phyloP scores from a whole-genome alignment of 2,797 vertebrate genomes.

The Cheirogaleus major region DNA sequence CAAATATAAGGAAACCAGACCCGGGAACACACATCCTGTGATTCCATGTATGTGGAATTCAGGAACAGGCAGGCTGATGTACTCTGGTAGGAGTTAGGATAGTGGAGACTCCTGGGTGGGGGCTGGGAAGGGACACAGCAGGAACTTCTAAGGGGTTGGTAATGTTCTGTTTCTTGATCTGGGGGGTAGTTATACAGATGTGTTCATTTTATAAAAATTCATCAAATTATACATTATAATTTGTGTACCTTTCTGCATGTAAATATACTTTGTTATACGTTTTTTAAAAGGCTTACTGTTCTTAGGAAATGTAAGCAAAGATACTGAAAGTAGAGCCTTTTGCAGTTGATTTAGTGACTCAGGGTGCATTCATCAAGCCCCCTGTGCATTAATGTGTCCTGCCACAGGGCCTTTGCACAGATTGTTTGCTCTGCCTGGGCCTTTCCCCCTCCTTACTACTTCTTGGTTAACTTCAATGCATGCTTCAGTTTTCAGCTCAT shows the following conservation, averaged over 20 bases:
- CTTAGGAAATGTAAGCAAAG: background rate
- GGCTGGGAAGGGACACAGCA: accelerated
- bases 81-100: background rate
- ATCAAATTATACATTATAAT: background rate
- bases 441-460: background rate
- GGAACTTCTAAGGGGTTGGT: background rate
- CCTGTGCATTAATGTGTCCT: background rate
- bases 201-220: background rate
- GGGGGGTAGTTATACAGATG: background rate
- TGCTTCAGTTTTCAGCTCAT: background rate
- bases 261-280: background rate
- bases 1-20: background rate
- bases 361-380: background rate
- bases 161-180: background rate
- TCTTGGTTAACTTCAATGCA: background rate
- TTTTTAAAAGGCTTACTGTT: background rate
- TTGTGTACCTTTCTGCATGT: background rate
- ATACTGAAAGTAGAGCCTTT: background rate
- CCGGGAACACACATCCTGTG: no score
- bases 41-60: background rate
- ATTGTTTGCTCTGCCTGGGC: background rate
- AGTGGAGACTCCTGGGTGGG: accelerated
- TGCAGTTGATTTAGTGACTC: background rate
- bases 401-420: background rate
- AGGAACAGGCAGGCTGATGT: background rate